phyloP scores from a whole-genome alignment of 37 sponge, comb jelly and placozoan species.

The Spongia lamella region DNA sequence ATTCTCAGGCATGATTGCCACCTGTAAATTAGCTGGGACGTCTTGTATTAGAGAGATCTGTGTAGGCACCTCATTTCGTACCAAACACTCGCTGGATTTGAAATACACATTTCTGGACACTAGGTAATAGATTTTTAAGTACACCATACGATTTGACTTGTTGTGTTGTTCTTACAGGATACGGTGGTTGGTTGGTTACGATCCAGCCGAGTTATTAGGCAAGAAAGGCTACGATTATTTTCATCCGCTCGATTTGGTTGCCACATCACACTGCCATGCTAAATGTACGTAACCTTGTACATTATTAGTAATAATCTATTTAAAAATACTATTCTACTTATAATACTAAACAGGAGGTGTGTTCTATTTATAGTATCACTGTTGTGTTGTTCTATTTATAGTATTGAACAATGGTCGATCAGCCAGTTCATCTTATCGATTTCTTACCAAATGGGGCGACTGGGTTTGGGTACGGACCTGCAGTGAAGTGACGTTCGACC shows the following conservation, averaged over 20 bases:
- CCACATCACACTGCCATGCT: conserved; percentile 59
- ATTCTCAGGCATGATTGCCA: conserved; percentile 42
- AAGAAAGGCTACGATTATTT: conserved; percentile 67
- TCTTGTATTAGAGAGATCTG: conserved; percentile 56
- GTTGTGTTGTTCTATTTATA: conserved; percentile 6
- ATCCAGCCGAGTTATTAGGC: conserved; percentile 74
- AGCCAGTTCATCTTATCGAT: conserved; percentile 67
- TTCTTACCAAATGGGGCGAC: conserved; percentile 67
- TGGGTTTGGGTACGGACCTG: conserved; percentile 72
- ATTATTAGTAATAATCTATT: no score
- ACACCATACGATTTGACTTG: neutral
- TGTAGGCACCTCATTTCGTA: conserved; percentile 66
- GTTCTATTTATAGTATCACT: neutral
- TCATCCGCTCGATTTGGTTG: conserved; percentile 64
- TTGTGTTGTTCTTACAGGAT: conserved; percentile 35
- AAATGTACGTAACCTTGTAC: conserved; percentile 41
- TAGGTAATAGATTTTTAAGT: conserved; percentile 30
- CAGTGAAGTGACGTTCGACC: conserved; percentile 53
- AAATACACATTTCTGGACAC: conserved; percentile 57
- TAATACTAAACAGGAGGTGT: no score
- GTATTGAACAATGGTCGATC: conserved; percentile 52
- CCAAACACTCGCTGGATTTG: conserved; percentile 66
- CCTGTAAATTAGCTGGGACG: conserved; percentile 63
- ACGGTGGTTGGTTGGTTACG: conserved; percentile 70
- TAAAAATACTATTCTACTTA: no score